Percentiles rank a stretch among this genome's conserved stretches.
phyloP scores from a whole-genome alignment of 2,888 invertebrate genomes.

The Leptura quadrifasciata region DNA sequence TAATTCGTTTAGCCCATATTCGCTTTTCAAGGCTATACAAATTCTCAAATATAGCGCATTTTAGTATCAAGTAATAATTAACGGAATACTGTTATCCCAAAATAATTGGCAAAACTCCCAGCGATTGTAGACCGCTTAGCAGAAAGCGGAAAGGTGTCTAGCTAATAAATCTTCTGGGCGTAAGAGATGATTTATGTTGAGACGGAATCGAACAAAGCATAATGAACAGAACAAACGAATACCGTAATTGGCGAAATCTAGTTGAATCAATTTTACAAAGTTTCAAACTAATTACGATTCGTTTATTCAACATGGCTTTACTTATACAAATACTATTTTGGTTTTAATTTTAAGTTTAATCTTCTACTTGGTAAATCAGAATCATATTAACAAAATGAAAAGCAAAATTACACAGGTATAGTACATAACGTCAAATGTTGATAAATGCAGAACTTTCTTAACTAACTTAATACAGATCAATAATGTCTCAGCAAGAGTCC shows the following conservation, averaged over 20 bases:
- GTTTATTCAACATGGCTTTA: neutral
- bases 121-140: neutral
- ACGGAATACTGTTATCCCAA: neutral
- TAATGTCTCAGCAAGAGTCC: too few species aligned
- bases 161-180: neutral
- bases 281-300: neutral
- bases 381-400: too few species aligned
- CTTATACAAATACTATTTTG: neutral
- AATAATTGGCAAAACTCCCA: neutral
- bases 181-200: neutral
- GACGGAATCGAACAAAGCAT: neutral
- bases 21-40: too few species aligned
- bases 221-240: constrained; percentile 1
- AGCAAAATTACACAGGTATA: too few species aligned
- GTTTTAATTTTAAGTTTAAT: neutral
- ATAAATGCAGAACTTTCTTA: too few species aligned
- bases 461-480: too few species aligned
- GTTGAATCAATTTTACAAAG: neutral
- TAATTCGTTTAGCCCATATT: too few species aligned
- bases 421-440: too few species aligned
- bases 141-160: neutral
- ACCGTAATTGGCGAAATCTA: neutral
- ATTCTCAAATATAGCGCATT: too few species aligned
- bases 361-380: neutral
- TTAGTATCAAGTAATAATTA: too few species aligned